phyloP scores from a whole-genome alignment of 2,113 vertebrate species.

The Columba janthina region DNA sequence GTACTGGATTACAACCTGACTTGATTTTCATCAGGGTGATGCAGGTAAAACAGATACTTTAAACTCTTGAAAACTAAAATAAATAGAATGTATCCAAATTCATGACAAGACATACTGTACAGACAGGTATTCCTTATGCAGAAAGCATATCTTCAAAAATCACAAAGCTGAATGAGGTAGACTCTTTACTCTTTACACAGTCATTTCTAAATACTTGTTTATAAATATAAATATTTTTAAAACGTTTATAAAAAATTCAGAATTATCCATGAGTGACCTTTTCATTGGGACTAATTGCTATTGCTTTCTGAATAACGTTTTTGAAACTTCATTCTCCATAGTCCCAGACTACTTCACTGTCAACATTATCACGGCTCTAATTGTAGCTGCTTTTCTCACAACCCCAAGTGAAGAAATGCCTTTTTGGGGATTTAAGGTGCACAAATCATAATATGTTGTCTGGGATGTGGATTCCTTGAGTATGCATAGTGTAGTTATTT shows the following conservation, averaged over 20 bases:
- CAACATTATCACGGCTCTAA: background rate
- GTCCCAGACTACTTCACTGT: background rate
- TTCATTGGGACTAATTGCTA: background rate
- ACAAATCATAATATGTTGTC: background rate
- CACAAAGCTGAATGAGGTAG: background rate
- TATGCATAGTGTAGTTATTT: background rate
- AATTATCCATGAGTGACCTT: background rate
- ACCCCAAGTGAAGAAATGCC: background rate
- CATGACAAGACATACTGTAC: background rate
- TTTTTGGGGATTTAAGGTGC: background rate
- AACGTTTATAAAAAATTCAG: background rate
- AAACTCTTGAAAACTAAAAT: background rate
- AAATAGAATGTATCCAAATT: background rate
- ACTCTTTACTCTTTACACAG: background rate
- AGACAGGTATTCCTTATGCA: background rate
- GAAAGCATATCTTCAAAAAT: background rate
- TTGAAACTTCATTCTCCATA: background rate
- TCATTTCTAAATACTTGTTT: background rate
- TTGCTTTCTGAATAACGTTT: background rate
- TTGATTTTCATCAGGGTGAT: background rate
- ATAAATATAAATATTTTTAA: too few species aligned
- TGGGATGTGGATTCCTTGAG: background rate
- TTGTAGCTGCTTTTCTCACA: background rate
- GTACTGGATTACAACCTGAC: background rate
- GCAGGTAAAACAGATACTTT: background rate